These are phyloP conservation scores for Mirounga angustirostris DNA, from an alignment of 2,113 vertebrate species.

Conservation along the genomic window DNA sequence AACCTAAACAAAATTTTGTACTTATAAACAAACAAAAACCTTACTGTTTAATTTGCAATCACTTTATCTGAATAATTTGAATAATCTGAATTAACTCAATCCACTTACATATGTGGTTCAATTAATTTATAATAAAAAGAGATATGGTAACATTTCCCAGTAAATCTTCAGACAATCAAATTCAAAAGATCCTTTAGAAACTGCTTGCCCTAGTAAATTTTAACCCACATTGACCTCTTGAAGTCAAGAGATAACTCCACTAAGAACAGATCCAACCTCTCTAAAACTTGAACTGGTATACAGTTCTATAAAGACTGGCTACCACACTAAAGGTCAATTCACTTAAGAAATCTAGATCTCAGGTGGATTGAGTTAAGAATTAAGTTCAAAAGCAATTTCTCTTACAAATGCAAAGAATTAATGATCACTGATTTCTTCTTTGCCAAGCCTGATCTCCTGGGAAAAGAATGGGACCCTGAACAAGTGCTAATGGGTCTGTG, in stretches of 20 bases:
- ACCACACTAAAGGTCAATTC: conserved; percentile 63
- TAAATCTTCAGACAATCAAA: neutral
- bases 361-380: conserved; percentile 63
- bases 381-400: conserved; percentile 71
- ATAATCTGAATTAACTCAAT: neutral
- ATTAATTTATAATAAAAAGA: neutral
- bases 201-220: neutral
- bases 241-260: conserved; percentile 25
- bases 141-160: neutral
- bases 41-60: neutral
- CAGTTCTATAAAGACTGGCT: conserved; percentile 51
- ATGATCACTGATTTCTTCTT: conserved; percentile 61
- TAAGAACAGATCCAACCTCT: neutral
- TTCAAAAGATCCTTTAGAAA: conserved; percentile 26
- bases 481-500: conserved; percentile 58
- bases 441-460: conserved; percentile 43
- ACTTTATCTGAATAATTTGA: neutral
- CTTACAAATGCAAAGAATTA: conserved; percentile 73
- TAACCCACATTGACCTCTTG: conserved; percentile 21
- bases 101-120: neutral
- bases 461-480: conserved; percentile 54
- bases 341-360: conserved; percentile 70
- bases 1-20: neutral
- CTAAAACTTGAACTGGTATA: conserved; percentile 33
- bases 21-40: neutral